phyloP scores from a whole-genome alignment of 2,797 vertebrate genomes.

The Eulemur rubriventer region DNA sequence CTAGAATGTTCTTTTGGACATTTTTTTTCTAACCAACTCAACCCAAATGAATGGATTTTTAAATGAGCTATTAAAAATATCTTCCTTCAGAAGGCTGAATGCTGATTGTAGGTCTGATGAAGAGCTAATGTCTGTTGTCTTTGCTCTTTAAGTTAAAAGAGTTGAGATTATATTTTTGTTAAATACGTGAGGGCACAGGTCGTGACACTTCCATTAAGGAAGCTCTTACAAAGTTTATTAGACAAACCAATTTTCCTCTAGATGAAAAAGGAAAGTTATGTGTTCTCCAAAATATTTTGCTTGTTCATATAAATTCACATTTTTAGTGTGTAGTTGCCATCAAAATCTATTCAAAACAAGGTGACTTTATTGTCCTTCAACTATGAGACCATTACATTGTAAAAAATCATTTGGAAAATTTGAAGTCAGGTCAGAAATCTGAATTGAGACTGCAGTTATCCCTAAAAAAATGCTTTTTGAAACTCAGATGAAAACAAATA shows the following conservation, averaged over 20 bases:
- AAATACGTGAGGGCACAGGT: not conserved
- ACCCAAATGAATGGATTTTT: not conserved
- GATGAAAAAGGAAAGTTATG: not conserved
- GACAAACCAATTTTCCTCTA: not conserved
- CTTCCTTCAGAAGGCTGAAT: conserved; percentile 15
- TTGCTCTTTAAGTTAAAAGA: not conserved
- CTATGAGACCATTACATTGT: not conserved
- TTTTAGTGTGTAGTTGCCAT: not conserved
- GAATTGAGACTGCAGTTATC: not conserved
- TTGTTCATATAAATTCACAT: not conserved
- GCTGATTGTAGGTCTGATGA: not conserved
- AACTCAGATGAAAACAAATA: not conserved
- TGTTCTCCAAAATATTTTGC: not conserved
- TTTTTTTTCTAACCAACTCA: not conserved
- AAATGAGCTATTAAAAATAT: not conserved
- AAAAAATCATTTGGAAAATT: not conserved
- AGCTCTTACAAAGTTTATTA: not conserved
- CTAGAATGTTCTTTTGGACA: not conserved
- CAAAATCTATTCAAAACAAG: conserved; percentile 6
- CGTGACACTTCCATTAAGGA: not conserved
- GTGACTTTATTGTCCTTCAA: not conserved
- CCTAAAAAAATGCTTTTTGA: not conserved
- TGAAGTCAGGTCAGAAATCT: not conserved
- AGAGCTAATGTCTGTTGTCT: not conserved
- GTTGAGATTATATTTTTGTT: not conserved